Base-by-base conservation (phyloP, 1,140 invertebrate genomes). In the Periplaneta americana region DNA sequence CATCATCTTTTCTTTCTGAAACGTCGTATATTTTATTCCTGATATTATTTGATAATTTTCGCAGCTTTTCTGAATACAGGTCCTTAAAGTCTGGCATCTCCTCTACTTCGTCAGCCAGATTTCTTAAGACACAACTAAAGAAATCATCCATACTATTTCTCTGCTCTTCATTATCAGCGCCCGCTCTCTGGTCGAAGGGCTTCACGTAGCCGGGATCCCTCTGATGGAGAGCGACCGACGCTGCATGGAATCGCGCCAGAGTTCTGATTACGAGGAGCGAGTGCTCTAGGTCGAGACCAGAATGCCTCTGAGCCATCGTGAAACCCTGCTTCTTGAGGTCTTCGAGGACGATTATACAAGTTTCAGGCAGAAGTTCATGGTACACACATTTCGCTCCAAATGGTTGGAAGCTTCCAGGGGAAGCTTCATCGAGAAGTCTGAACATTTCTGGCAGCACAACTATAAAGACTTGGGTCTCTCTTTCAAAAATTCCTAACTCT, bases 221-320 rank as follows among this genome's bases (percentile, higher is more conserved):
- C 66, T 87, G 84, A 75, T 91, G 92, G 85, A 94, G 91, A 0
- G 92, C 92, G 79, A 94, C 86, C 31, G 93, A 94, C 17, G 94
- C 85, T 0, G 92, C 92, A 83, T 94, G 93, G 82, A 94, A 92
- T 36, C 92, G 91, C 0, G 93, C 92, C 57, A 94, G 85, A 76
- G 92, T 76, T 79, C 82, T 83, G 48, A 83, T 32, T 9, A 66
- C 82, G 17, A 78, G 22, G 33, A n/a, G 37, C 6, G 91, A 90
- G 83, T 93, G 91, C 39, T 92, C 89, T 10, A 91, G 86, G 17
- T 90, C 91, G 4, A 94, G 85, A 0, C 93, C 93, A 83, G 91
- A 89, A 74, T 89, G 89, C 37, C 93, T 88, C 84, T 94, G 93
- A 1, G 90, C 91, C 93, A 94, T 94, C 34, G 90, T 88, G 84